Base-by-base conservation (phyloP, 2,888 invertebrate species). In the Diaphora mendica region DNA sequence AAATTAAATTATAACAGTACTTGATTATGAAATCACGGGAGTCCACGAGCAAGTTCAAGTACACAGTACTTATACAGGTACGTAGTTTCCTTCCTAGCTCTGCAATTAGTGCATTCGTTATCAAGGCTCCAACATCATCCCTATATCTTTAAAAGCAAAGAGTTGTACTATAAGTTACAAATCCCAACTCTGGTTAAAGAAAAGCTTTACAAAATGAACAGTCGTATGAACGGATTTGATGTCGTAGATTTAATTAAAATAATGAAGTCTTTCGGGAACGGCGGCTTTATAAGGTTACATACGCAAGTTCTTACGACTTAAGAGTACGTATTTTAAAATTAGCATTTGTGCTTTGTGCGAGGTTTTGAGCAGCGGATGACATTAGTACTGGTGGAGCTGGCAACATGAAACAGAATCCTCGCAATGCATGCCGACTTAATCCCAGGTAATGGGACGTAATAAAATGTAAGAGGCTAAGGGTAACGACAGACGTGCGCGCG, bases 401-500 rank as follows among this genome's bases (percentile, higher is more conserved):
- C 82, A 89, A 90, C 91, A 91, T 90, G 92, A 90, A 90, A 90
- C 91, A 92, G 91, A 91, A 91, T 89, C 89, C 89, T 86, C 86
- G 87, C 90, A 88, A 91, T 92, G 91, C 91, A 92, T 91, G 91
- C 89, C 85, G 91, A 91, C 92, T 93, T 94, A 94, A 94, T 94
- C 92, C 91, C 90, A 91, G 92, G 93, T 94, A 94, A 94, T 93
- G 93, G 91, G 90, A 87, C 87, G 91, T 92, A 93, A 94, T 94
- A 94, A 94, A 95, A 94, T 93, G 94, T 94, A 94, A 94, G 93
- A 94, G 94, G 89, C 91, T 88, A 90, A 87, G 87, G 90, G 91
- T 93, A 93, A 94, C 92, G 93, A 91, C 92, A 93, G 92, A 93
- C 94, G 94, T 93, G 92, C 92, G 93, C 91, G 86, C 94, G 94